Conservation (phyloP, 2,888 invertebrate genomes). For the Rutpela maculata region DNA sequence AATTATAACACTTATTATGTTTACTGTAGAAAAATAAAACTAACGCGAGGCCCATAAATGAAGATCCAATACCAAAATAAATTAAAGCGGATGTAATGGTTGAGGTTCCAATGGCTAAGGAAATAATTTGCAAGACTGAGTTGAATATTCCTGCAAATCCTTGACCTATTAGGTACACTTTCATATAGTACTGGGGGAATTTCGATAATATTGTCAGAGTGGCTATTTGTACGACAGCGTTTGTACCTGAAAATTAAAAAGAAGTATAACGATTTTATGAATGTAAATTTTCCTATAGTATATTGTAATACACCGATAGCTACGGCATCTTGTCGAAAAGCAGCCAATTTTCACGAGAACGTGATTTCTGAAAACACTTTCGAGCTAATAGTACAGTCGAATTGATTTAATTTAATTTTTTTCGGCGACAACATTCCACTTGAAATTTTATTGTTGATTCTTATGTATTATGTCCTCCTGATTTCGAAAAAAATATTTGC, state of each 20-base stretch:
- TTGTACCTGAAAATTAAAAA: background rate
- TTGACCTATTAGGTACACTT: conserved; percentile 45
- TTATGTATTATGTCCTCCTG: too few species aligned
- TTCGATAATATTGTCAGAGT: conserved; percentile 45
- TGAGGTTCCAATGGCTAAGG: conserved; percentile 48
- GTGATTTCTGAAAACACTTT: too few species aligned
- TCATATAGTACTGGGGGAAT: conserved; percentile 48
- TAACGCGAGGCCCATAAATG: conserved; percentile 11
- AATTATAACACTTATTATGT: background rate
- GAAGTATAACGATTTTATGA: background rate
- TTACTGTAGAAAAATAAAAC: background rate
- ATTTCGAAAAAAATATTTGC: too few species aligned
- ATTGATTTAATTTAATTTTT: too few species aligned
- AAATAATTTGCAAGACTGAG: conserved; percentile 48
- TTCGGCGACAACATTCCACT: too few species aligned
- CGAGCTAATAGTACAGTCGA: too few species aligned
- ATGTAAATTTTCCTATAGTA: too few species aligned
- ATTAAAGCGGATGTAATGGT: conserved; percentile 50
- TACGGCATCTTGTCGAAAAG: too few species aligned
- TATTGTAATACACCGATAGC: too few species aligned
- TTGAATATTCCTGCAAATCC: conserved; percentile 46
- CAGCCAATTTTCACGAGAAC: too few species aligned
- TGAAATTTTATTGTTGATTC: too few species aligned
- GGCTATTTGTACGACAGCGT: conserved; percentile 7
- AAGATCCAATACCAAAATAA: conserved; percentile 51